phyloP scores from a whole-genome alignment of 2,113 vertebrate species.

The Cichladusa arquata region DNA sequence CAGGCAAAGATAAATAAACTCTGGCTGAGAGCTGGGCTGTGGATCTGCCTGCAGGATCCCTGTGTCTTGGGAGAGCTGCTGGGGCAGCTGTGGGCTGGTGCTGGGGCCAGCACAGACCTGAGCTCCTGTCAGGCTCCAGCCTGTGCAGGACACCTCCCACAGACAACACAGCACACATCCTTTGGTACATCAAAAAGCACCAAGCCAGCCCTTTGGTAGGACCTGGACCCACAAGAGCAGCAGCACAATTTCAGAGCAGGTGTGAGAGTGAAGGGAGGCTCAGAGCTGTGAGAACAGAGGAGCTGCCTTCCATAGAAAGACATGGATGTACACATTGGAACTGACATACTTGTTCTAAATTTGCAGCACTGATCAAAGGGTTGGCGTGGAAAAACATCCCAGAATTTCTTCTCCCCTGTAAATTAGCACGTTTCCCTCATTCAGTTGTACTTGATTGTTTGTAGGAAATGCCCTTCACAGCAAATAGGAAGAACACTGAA shows the following conservation, averaged over 20 bases:
- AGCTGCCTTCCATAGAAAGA: background rate
- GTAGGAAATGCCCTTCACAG: background rate
- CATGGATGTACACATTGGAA: background rate
- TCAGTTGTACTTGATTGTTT: background rate
- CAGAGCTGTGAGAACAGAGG: background rate
- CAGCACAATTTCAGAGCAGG: background rate
- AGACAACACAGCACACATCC: accelerated
- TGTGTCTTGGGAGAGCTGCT: background rate
- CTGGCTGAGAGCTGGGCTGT: background rate
- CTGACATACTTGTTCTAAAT: background rate
- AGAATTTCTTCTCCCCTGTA: background rate
- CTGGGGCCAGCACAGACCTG: background rate
- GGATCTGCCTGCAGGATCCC: accelerated
- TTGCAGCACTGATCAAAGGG: background rate
- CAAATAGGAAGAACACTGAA: background rate
- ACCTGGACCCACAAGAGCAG: background rate
- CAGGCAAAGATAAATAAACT: background rate
- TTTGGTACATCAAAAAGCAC: background rate
- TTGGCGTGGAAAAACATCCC: background rate
- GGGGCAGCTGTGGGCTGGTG: background rate
- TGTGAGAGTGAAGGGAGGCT: background rate
- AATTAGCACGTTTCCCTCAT: background rate
- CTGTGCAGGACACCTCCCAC: background rate
- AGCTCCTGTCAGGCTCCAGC: background rate
- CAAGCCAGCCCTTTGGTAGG: too few relatives aligned